These are phyloP conservation scores for Sciurus carolinensis DNA, from an alignment of 2,797 vertebrate genomes.

Conservation along the genomic window DNA sequence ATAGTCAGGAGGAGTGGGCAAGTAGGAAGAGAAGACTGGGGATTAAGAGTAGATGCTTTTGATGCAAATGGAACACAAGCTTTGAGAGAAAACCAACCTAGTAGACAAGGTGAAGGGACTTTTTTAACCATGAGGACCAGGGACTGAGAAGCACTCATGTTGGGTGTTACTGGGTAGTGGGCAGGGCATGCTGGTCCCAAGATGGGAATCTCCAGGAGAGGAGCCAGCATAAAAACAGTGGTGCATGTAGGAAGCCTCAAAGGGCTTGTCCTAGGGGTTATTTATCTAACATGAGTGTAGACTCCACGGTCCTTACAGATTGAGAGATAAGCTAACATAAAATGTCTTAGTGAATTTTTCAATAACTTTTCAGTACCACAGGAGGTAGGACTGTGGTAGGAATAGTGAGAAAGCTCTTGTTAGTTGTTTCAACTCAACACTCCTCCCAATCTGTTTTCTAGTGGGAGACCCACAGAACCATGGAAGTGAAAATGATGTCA, in stretches of 20 bases:
- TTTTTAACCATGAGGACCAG: not conserved
- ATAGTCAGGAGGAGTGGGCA: not conserved
- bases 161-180: not conserved
- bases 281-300: not conserved
- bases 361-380: not conserved
- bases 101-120: not conserved
- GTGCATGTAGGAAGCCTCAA: not conserved
- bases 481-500: not conserved
- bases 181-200: not conserved
- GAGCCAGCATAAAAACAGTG: not conserved
- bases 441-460: not conserved
- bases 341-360: slow-evolving; percentile 45
- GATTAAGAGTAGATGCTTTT: not conserved
- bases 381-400: not conserved
- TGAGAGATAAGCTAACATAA: not conserved
- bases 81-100: not conserved
- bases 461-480: not conserved
- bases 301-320: not conserved
- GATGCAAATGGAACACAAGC: not conserved
- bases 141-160: not conserved
- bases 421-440: not conserved
- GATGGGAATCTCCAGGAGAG: not conserved
- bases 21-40: not conserved
- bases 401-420: not conserved
- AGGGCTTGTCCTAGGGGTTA: not conserved